Evolutionary conservation across 2,113 vertebrate species (phyloP).

Genomic region (Craseonycteris thonglongyai): DNA sequence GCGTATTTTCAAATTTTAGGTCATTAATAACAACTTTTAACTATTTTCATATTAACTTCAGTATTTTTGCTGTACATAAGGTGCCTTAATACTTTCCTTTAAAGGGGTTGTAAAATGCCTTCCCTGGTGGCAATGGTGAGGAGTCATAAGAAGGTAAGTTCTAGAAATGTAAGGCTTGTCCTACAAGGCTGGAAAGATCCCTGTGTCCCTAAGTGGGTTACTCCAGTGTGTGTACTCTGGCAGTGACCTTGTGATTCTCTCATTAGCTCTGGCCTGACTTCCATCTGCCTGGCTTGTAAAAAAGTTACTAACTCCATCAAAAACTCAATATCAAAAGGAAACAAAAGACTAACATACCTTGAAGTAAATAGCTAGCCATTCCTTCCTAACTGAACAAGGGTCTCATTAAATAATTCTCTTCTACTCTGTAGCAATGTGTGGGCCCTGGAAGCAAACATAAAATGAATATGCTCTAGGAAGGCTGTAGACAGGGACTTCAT

Average conservation of each 20-base stretch:
- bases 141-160: not conserved
- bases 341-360: not conserved
- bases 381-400: not conserved
- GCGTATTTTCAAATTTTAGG: not conserved
- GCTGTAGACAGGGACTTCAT: not conserved
- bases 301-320: not conserved
- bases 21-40: not conserved
- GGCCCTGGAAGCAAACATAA: not conserved
- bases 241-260: not conserved
- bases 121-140: not conserved
- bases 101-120: not conserved
- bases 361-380: not conserved
- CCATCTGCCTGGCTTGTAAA: not conserved
- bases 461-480: not conserved
- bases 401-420: not conserved
- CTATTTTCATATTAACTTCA: not conserved
- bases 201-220: accelerated
- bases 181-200: not conserved
- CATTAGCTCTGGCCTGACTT: not conserved
- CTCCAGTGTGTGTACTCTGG: too few species aligned
- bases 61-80: not conserved
- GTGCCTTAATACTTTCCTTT: not conserved
- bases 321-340: not conserved
- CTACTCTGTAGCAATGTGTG: not conserved
- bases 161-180: not conserved